Evolutionary conservation across 2,113 vertebrate genomes (phyloP).

Genomic region (Eublepharis macularius): DNA sequence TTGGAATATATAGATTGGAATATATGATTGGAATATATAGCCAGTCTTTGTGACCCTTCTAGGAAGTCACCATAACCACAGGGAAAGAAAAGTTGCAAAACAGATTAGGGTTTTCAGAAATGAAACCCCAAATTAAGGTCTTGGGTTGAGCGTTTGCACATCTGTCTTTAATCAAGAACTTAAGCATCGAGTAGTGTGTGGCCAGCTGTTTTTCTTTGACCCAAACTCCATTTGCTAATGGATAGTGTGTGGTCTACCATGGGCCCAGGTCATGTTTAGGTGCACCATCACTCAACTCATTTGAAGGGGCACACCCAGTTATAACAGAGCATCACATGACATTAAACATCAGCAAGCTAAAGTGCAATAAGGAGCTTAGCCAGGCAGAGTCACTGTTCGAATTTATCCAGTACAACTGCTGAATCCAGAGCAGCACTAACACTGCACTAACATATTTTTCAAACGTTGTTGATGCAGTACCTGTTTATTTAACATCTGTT

Average conservation of each 20-base stretch:
- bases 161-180: conserved; percentile 8
- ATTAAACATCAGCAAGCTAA: neutral
- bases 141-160: neutral
- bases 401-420: neutral
- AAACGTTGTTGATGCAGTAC: too few species aligned
- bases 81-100: too few species aligned
- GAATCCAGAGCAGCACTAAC: neutral
- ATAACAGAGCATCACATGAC: neutral
- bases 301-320: neutral
- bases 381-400: neutral
- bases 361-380: neutral
- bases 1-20: neutral
- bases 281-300: neutral
- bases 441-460: too few species aligned
- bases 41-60: neutral
- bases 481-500: too few species aligned
- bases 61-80: neutral
- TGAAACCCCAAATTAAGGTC: neutral
- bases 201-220: neutral
- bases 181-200: neutral
- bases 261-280: neutral
- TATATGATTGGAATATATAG: too few species aligned
- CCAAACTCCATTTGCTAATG: neutral
- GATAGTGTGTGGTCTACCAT: conserved; percentile 2
- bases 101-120: neutral